Evolutionary conservation across 1,140 invertebrate genomes (phyloP), one percentile per base, ranked within the genome.

Genomic region (Nymphalis io): DNA sequence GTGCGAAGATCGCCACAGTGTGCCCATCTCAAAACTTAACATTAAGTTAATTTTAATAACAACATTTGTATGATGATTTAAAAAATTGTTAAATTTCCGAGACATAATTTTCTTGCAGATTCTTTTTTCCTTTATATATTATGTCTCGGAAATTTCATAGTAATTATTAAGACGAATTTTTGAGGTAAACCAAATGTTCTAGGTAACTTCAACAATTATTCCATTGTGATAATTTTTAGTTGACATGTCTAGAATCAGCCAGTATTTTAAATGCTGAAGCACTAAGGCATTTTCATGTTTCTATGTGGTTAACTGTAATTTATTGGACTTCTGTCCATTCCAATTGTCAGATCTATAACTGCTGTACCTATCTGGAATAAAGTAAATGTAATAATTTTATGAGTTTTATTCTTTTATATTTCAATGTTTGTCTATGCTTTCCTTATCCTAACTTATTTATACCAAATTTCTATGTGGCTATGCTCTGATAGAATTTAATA

Each of bases 31-130:
- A 88, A 87, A 83, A 76, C 76, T 80, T 85, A 84, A 85, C 77
- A 82, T 84, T 90, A 90, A 90, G 86, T 91, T 90, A 88, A 89
- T 86, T 87, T 84, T 89, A 87, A 88, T 84, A 78, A 75, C 71
- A 81, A 79, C 72, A 82, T 84, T 83, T 82, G 73, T 84, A 83
- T 78, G 76, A 77, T 73, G 78, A 78, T 55, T 12, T 8, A 33
- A 23, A 23, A 23, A 75, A 71, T 60, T 60, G 40, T 72, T 74
- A 79, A 76, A 66, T 78, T 82, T 82, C 65, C 16, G 42, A 55
- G 67, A 65, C 57, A 66, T 62, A 69, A 60, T 70, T 42, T 11
- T 6, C 38, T n/a, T 42, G 46, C 20, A 18, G 18, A 21, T 53
- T n/a, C 44, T 39, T 59, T 60, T 64, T 66, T 55, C 44, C 15